phyloP scores from a whole-genome alignment of 2,888 invertebrate genomes.

The Erpobdella octoculata region DNA sequence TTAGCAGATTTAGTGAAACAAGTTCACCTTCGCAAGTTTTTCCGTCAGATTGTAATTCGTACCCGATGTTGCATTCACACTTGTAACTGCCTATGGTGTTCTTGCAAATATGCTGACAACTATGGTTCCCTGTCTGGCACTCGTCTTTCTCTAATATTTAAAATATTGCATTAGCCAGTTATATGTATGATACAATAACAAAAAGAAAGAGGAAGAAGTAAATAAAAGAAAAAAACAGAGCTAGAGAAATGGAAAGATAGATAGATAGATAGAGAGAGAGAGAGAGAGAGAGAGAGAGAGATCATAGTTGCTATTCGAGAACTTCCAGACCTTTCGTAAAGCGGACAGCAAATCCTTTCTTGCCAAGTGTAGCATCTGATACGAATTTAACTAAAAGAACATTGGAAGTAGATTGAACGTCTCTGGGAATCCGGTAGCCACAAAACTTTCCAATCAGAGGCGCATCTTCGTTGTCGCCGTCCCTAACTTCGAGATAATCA shows the following conservation, averaged over 20 bases:
- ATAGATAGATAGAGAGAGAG: no score
- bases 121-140: slow-evolving; percentile 79
- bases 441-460: slow-evolving; percentile 79
- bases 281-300: no score
- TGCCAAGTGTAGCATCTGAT: slow-evolving; percentile 92
- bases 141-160: slow-evolving; percentile 77
- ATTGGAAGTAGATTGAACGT: slow-evolving; percentile 83
- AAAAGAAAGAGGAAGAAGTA: slow-evolving; percentile 10
- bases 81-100: slow-evolving; percentile 78
- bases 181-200: no score
- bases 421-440: slow-evolving; percentile 86
- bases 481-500: slow-evolving; percentile 88
- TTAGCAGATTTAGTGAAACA: background rate
- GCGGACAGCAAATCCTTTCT: slow-evolving; percentile 89
- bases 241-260: no score
- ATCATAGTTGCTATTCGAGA: background rate
- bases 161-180: background rate
- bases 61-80: slow-evolving; percentile 90
- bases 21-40: slow-evolving; percentile 84
- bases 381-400: slow-evolving; percentile 86
- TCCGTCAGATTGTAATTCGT: slow-evolving; percentile 89
- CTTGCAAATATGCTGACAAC: slow-evolving; percentile 90
- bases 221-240: no score
- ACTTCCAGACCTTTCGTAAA: slow-evolving; percentile 71
- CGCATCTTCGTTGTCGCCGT: slow-evolving; percentile 75